Conservation (phyloP, 2,888 invertebrate genomes). For the Acronicta aceris region DNA sequence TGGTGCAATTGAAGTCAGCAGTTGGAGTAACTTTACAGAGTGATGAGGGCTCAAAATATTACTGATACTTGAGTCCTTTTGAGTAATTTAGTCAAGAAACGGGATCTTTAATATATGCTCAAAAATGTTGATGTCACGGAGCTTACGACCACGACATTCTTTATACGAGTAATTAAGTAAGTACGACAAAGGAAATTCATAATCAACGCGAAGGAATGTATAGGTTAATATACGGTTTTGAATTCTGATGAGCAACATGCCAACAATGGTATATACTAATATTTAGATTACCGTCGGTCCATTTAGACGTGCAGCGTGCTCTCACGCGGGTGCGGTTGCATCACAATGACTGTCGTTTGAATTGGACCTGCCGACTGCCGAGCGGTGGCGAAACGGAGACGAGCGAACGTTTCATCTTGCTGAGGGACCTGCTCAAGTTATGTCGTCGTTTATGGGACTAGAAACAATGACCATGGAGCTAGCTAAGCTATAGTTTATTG, state of each 20-base stretch:
- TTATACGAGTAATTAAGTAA: neutral
- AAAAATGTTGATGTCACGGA: too few relatives aligned
- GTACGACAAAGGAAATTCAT: slow-evolving; percentile 19
- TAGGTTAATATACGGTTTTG: slow-evolving; percentile 38
- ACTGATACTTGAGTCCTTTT: too few relatives aligned
- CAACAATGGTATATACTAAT: slow-evolving; percentile 49
- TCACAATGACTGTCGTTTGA: slow-evolving; percentile 63
- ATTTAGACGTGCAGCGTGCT: slow-evolving; percentile 58
- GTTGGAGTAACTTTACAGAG: too few relatives aligned
- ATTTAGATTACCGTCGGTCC: slow-evolving; percentile 56
- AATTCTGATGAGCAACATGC: slow-evolving; percentile 45
- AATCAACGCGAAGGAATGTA: slow-evolving; percentile 38
- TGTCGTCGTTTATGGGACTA: neutral
- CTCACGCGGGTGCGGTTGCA: slow-evolving; percentile 62
- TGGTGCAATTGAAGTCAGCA: neutral
- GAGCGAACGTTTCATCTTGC: slow-evolving; percentile 44
- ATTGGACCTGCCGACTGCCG: slow-evolving; percentile 59
- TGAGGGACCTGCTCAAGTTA: slow-evolving; percentile 23
- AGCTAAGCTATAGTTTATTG: too few relatives aligned
- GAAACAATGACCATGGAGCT: neutral
- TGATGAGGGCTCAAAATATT: too few relatives aligned
- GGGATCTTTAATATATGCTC: too few relatives aligned
- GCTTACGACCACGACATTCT: too few relatives aligned
- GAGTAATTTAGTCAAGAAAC: too few relatives aligned
- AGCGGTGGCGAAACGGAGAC: slow-evolving; percentile 59